Evolutionary conservation across 1,140 invertebrate genomes (phyloP).

Genomic region (Drosophila hydei): DNA sequence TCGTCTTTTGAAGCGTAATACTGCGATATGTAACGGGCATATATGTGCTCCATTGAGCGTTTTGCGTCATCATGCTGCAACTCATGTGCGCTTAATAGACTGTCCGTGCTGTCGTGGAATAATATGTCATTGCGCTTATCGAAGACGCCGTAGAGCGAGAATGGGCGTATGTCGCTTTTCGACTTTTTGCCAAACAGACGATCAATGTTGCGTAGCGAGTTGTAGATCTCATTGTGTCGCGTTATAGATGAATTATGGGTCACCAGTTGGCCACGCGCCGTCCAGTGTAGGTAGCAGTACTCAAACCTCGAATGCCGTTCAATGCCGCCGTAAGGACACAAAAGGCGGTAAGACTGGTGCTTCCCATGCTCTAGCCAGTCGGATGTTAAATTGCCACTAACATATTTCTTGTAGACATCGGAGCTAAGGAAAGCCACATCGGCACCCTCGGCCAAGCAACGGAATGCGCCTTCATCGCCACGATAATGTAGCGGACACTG

Average conservation of each 20-base stretch:
- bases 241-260: conserved; percentile 85
- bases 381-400: conserved; percentile 84
- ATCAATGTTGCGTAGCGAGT: conserved; percentile 88
- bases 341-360: conserved; percentile 73
- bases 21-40: conserved; percentile 59
- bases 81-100: conserved; percentile 83
- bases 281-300: conserved; percentile 89
- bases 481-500: conserved; percentile 79
- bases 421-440: conserved; percentile 94
- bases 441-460: conserved; percentile 90
- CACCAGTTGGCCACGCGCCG: conserved; percentile 87
- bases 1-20: conserved; percentile 45
- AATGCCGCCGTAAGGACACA: conserved; percentile 85
- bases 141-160: conserved; percentile 88
- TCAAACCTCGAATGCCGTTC: conserved; percentile 77
- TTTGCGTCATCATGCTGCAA: conserved; percentile 77
- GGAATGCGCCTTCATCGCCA: conserved; percentile 88
- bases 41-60: conserved; percentile 75
- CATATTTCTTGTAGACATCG: conserved; percentile 87
- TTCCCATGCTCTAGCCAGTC: conserved; percentile 52
- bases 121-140: conserved; percentile 87
- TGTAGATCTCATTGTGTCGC: conserved; percentile 87
- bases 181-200: conserved; percentile 87
- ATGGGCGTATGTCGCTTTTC: conserved; percentile 86
- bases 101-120: conserved; percentile 88